Base-by-base conservation (phyloP, 2,113 vertebrate species). In the Cariama cristata region DNA sequence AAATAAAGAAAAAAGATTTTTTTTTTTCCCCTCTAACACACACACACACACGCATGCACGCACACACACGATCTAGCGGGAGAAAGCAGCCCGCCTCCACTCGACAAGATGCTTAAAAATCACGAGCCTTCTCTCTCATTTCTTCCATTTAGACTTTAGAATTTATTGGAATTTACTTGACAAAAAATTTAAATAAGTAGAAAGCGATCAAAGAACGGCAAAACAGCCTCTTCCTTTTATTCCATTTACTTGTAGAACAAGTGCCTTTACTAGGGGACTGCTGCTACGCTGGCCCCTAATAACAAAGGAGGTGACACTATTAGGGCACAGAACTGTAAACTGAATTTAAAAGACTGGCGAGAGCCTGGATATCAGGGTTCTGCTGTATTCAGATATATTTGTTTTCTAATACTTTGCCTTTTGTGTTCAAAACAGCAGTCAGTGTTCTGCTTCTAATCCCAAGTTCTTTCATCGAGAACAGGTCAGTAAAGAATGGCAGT, bases 261-360 rank as follows among this genome's bases (percentile, higher is more conserved):
- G 98, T 97, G 97, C 95, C 94, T 97, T 93, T 93, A 81, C 87
- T 73, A 55, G 42, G 95, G 95, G 96, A 91, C 88, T 86, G 90
- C 83, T 79, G 93, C 92, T 93, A 53, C 90, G 40, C 59, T 59
- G 85, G 97, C 95, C 96, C 96, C 97, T 93, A 97, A 84, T 84
- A 97, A 97, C 97, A 98, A 98, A 96, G 97, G 97, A 97, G 96
- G 97, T 94, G 97, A 97, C 97, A 95, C 97, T 47, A 64, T 26
- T 50, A 79, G 89, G 91, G 52, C 82, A 62, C 80, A 62, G 79
- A 71, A 85, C 85, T 86, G 91, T 94, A 96, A 97, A 95, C 86
- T 73, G 93, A 88, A 97, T 96, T 95, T 95, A 92, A 97, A 95
- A 94, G 96, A 73, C 88, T 92, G 19, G 2, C 4, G 5, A 30